These are phyloP conservation scores for Loriculus beryllinus DNA, from an alignment of 2,797 vertebrate species.

Conservation along the genomic window DNA sequence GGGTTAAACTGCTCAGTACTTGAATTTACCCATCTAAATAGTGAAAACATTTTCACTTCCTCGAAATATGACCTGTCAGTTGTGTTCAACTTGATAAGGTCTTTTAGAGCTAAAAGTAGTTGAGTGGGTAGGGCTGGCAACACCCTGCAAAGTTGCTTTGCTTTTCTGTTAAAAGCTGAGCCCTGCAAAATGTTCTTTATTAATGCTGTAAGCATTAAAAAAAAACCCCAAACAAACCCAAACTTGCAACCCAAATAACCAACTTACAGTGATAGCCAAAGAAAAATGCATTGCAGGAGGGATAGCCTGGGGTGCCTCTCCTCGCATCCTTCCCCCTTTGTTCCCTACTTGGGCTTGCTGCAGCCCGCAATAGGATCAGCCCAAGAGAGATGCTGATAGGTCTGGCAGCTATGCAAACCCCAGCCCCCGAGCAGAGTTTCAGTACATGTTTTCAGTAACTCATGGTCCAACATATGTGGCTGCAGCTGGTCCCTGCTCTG, in stretches of 20 bases:
- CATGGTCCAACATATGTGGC: accelerated
- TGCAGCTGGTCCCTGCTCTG: accelerated
- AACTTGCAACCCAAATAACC: neutral
- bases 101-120: slow-evolving; percentile 8
- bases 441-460: neutral
- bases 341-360: neutral
- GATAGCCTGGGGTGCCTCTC: neutral
- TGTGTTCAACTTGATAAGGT: slow-evolving; percentile 32
- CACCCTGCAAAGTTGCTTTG: neutral
- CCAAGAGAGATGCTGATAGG: neutral
- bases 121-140: slow-evolving; percentile 3
- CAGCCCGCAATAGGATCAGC: neutral
- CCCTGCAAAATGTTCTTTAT: neutral
- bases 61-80: slow-evolving; percentile 52
- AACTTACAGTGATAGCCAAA: neutral
- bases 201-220: neutral
- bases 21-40: neutral
- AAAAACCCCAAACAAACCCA: neutral
- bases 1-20: neutral
- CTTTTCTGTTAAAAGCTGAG: neutral
- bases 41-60: slow-evolving; percentile 44
- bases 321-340: neutral
- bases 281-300: neutral
- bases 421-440: neutral
- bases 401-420: neutral